These are phyloP conservation scores for Hyposoter didymator DNA, from an alignment of 2,888 invertebrate genomes.

Conservation along the genomic window DNA sequence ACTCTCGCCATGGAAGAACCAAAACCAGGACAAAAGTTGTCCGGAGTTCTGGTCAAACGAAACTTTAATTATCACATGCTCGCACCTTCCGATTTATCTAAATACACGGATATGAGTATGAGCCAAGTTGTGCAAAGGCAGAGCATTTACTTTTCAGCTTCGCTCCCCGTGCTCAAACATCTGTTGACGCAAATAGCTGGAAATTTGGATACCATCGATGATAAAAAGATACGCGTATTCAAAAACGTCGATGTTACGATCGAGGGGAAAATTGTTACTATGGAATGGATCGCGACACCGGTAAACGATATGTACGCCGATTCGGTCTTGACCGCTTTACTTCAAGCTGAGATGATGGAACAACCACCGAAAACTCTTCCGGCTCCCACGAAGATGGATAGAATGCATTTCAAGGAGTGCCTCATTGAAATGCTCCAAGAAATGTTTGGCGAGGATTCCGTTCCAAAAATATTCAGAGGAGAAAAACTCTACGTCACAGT, in stretches of 20 bases:
- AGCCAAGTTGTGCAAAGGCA: slow-evolving; percentile 97
- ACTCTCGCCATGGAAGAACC: slow-evolving; percentile 94
- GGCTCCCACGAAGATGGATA: slow-evolving; percentile 91
- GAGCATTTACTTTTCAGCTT: slow-evolving; percentile 94
- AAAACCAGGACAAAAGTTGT: slow-evolving; percentile 90
- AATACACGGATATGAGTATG: slow-evolving; percentile 98
- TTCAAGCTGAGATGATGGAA: slow-evolving; percentile 92
- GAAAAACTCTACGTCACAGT: slow-evolving; percentile 94
- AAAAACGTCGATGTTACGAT: slow-evolving; percentile 92
- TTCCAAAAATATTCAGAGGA: slow-evolving; percentile 97
- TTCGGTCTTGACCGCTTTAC: slow-evolving; percentile 94
- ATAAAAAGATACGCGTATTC: slow-evolving; percentile 92
- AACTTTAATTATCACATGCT: slow-evolving; percentile 99
- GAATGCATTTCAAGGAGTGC: slow-evolving; percentile 97
- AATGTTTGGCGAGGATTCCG: slow-evolving; percentile 97
- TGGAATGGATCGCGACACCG: slow-evolving; percentile 98
- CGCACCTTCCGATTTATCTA: slow-evolving; percentile 95
- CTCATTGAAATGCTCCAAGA: slow-evolving; percentile 95
- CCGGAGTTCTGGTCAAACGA: slow-evolving; percentile 97
- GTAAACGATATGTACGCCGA: slow-evolving; percentile 99
- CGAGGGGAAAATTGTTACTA: slow-evolving; percentile 92
- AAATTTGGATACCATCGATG: slow-evolving; percentile 89
- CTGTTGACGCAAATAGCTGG: slow-evolving; percentile 92
- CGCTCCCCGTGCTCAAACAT: slow-evolving; percentile 89
- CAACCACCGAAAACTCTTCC: slow-evolving; percentile 87